Evolutionary conservation across 2,113 vertebrate species (phyloP), one percentile per base, ranked within the genome.

Genomic region (Otis tarda): DNA sequence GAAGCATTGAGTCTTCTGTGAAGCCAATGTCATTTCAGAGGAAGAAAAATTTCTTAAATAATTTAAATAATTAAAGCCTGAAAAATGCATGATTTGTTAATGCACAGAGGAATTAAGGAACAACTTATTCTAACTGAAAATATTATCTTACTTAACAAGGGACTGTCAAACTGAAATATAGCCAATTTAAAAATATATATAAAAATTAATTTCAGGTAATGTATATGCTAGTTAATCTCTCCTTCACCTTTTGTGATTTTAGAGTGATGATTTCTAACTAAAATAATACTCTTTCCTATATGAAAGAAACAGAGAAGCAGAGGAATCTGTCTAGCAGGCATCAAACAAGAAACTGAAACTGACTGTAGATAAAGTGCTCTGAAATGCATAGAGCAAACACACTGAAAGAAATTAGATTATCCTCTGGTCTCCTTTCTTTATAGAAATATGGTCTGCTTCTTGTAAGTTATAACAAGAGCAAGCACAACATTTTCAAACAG

Each of bases 391-490:
- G 24, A 87, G 37, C 65, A 87, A 94, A 82, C 25, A 91, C 21
- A 79, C 8, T 60, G 57, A 86, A 90, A 87, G 21, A 82, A 87
- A 94, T 94, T 79, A 90, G 13, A 89, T 90, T 92, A 94, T 59
- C 23, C 16, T 77, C 14, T 6, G 1, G 7, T 59, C 52, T 28
- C 19, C 88, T 90, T 81, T 86, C 53, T 89, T 83, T 80, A 64
- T 33, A 87, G 81, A 91, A 93, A 92, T 83, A 75, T 75, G 12
- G 13, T 68, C 20, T 81, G 14, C 61, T 89, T 75, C 18, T 92
- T 84, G 56, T 83, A 91, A 90, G 69, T 81, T 79, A 70, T 88
- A 86, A 83, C 35, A 76, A 74, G 13, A 87, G 37, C 50, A 86
- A 95, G 28, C 24, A 70, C 60, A 50, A 55, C 30, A 0, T 92